Evolutionary conservation across 2,113 vertebrate species (phyloP).

Genomic region (Passer montanus): DNA sequence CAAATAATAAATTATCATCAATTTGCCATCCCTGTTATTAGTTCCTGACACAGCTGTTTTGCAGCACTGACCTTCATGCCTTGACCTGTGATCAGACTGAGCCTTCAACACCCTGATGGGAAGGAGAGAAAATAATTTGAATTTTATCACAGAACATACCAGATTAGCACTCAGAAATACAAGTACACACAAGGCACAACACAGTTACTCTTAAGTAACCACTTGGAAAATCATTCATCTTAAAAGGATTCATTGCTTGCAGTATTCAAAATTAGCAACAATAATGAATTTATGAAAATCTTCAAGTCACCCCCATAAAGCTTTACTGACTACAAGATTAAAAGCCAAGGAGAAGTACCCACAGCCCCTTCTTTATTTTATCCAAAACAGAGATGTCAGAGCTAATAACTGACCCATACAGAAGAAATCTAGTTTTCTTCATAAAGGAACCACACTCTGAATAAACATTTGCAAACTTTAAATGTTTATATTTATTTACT

Average conservation of each 20-base stretch:
- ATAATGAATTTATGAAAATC: background rate
- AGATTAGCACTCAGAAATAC: background rate
- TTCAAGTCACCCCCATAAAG: background rate
- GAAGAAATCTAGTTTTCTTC: background rate
- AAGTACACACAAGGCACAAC: background rate
- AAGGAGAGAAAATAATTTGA: constrained; percentile 33
- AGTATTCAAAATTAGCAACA: background rate
- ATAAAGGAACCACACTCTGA: background rate
- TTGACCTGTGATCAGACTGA: constrained; percentile 95
- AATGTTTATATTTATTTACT: background rate
- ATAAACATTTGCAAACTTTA: background rate
- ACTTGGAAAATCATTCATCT: background rate
- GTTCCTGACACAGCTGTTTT: background rate
- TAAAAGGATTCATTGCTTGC: background rate
- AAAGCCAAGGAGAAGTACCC: background rate
- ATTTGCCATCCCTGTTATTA: background rate
- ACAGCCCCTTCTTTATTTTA: background rate
- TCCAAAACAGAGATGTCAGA: background rate
- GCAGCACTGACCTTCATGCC: constrained; percentile 91
- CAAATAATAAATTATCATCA: background rate
- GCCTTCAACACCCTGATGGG: constrained; percentile 91
- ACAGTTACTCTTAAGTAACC: background rate
- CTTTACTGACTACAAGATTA: background rate
- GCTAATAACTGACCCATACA: background rate
- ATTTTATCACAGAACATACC: background rate